phyloP scores from a whole-genome alignment of 2,113 vertebrate species.

The Halcyon senegalensis region DNA sequence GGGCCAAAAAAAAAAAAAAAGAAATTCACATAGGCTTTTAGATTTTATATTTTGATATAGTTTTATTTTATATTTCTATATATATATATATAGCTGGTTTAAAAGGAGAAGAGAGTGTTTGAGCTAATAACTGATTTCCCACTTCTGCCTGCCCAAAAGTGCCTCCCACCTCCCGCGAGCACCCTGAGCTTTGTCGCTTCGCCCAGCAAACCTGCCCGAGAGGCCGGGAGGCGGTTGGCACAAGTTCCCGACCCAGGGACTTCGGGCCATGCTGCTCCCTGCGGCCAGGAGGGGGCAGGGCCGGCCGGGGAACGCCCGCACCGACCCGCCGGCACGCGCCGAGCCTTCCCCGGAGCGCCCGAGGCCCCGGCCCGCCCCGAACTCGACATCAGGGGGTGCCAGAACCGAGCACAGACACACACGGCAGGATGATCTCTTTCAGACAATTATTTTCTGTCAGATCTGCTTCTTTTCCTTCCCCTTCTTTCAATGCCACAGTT shows the following conservation, averaged over 20 bases:
- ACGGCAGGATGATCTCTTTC: accelerated
- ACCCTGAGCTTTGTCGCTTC: not conserved
- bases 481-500: not conserved
- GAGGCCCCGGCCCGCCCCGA: too few relatives aligned
- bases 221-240: accelerated
- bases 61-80: not conserved
- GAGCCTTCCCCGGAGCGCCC: too few relatives aligned
- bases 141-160: not conserved
- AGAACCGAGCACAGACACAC: not conserved
- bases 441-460: not conserved
- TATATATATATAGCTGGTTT: not conserved
- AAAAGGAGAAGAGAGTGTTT: not conserved
- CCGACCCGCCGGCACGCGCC: too few relatives aligned
- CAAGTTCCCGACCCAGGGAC: not conserved
- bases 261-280: not conserved
- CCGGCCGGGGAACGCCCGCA: not conserved
- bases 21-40: not conserved
- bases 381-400: too few relatives aligned
- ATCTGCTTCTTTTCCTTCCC: not conserved
- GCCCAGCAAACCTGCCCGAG: accelerated
- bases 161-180: accelerated
- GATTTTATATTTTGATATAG: not conserved
- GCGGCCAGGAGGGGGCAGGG: not conserved
- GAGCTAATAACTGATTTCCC: not conserved
- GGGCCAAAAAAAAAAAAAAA: not conserved